These are phyloP conservation scores for Chunga burmeisteri DNA, from an alignment of 2,113 vertebrate species.

Conservation along the genomic window DNA sequence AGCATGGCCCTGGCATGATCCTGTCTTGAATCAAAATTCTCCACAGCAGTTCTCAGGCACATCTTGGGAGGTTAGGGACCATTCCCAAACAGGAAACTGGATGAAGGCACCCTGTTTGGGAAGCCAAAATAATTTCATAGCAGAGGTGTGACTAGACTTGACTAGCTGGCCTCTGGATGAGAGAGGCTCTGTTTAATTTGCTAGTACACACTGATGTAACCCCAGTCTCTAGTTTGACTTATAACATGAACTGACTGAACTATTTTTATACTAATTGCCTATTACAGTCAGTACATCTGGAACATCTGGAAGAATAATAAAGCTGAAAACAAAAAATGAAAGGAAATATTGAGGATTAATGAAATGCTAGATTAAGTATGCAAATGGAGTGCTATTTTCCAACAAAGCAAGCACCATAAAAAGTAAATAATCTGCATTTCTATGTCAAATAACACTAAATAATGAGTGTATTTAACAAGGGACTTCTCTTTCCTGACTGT, in stretches of 20 bases:
- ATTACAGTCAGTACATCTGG: not conserved
- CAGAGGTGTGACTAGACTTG: not conserved
- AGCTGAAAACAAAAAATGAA: not conserved
- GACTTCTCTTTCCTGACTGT: not conserved
- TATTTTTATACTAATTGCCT: not conserved
- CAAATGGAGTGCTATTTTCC: not conserved
- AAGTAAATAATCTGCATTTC: not conserved
- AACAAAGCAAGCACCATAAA: not conserved
- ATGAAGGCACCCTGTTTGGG: not conserved
- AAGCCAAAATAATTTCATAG: not conserved
- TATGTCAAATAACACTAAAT: not conserved
- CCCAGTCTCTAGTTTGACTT: not conserved
- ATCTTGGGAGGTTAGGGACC: not conserved
- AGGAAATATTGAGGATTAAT: not conserved
- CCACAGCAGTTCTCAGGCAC: not conserved
- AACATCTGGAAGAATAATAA: not conserved
- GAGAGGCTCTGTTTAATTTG: not conserved
- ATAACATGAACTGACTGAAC: not conserved
- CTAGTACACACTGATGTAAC: not conserved
- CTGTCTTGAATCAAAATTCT: not conserved
- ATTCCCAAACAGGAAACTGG: not conserved
- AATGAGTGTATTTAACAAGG: not conserved
- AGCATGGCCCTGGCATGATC: not conserved
- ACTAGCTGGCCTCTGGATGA: not conserved
- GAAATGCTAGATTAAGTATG: not conserved